Evolutionary conservation across 2,797 vertebrate genomes (phyloP).

Genomic region (Lithobates sylvaticus): DNA sequence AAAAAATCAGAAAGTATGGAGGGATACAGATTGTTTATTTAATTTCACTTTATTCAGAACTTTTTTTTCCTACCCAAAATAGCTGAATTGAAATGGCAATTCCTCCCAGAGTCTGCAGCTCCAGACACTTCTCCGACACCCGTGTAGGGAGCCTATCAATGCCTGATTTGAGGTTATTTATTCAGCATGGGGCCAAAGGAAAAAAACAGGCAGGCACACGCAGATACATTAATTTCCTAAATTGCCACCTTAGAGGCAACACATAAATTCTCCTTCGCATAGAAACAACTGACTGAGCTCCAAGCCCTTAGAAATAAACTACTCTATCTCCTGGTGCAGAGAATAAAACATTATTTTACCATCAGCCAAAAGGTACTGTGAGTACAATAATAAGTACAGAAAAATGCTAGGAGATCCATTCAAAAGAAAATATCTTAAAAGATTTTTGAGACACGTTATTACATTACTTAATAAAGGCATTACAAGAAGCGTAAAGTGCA

Average conservation of each 20-base stretch:
- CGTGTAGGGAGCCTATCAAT: background rate
- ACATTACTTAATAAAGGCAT: background rate
- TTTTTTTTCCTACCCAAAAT: background rate
- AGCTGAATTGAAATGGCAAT: background rate
- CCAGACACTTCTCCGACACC: background rate
- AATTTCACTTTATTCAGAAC: background rate
- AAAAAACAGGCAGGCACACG: background rate
- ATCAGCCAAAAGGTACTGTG: background rate
- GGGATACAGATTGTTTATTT: too few relatives aligned
- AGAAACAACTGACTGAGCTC: background rate
- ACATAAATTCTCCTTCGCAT: background rate
- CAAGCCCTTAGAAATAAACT: background rate
- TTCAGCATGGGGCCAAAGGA: background rate
- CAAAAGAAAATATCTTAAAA: background rate
- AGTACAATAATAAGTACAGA: background rate
- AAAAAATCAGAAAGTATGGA: too few relatives aligned
- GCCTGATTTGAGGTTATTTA: constrained; percentile 1
- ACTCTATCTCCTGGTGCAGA: background rate
- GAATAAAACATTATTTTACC: background rate
- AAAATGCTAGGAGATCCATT: background rate
- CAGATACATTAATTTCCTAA: constrained; percentile 9
- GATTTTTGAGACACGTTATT: background rate
- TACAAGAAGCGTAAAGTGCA: background rate
- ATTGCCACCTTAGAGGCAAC: constrained; percentile 1
- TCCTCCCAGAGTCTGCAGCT: background rate